Base-by-base conservation (phyloP, 92 coral and sea anemone genomes). In the Palythoa grandis region DNA sequence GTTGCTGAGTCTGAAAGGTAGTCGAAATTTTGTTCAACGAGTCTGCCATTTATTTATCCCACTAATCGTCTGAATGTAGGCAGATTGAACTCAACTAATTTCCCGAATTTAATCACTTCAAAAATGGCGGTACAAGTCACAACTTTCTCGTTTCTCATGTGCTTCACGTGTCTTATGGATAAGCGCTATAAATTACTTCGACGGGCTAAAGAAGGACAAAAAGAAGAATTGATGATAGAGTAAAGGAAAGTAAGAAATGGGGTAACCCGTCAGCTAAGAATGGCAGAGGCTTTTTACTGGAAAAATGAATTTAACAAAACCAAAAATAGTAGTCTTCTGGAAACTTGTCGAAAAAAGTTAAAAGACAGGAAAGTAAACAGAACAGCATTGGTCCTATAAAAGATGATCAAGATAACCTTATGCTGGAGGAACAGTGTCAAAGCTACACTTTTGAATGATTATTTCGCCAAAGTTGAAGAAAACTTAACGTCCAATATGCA, bases 371-470 rank as follows among this genome's bases (percentile, higher is more conserved):
- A 78, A 83, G 66, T 15, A 85, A 79, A 78, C 38, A 66, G 78
- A 79, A 79, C 60, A 29, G 16, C 11, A 82, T 90, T 77, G 93
- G 93, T 25, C 93, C 86, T 19, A 83, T 84, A 56, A 88, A 47
- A 57, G 91, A 88, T 66, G 88, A 84, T 54, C 71, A 87, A 70
- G 66, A 76, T 39, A 88, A 84, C 57, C 22, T 57, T 11, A 76
- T 83, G 24, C 24, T 76, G 52, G 84, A 88, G 25, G 78, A 88
- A n/a, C 70, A 25, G 39, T 40, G 50, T 61, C 35, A 88, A 88
- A 52, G 85, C 89, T 78, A 76, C 60, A 86, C 83, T 83, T 35
- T 86, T 89, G 92, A 89, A 89, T 85, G 86, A 89, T 25, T 89
- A 22, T 43, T 61, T 61, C 22, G 17, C 68, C 6, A 61, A 19